Evolutionary conservation across 2,797 vertebrate species (phyloP).

Genomic region (Coluber constrictor): DNA sequence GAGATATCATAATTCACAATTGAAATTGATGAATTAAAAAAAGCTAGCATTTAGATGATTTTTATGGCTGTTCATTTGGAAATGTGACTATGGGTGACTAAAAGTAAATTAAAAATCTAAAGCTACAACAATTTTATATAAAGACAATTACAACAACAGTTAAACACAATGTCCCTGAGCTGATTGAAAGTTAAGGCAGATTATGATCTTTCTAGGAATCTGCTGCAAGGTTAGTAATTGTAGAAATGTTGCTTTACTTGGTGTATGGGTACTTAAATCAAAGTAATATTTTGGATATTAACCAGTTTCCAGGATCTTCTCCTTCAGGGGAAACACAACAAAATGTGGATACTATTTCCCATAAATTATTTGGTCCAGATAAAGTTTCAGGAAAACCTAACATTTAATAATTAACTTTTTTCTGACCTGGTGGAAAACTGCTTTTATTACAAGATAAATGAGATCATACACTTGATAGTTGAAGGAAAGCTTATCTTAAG

Average conservation of each 20-base stretch:
- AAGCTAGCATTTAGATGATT: neutral
- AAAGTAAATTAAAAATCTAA: neutral
- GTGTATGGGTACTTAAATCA: neutral
- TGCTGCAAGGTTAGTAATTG: neutral
- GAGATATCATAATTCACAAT: neutral
- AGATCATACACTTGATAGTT: neutral
- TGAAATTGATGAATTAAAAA: neutral
- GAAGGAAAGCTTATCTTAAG: neutral
- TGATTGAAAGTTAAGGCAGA: neutral
- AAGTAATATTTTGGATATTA: neutral
- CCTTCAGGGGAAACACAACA: neutral
- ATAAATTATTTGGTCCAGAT: neutral
- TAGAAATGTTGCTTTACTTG: neutral
- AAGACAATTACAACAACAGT: neutral
- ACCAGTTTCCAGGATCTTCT: neutral
- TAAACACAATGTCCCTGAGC: neutral
- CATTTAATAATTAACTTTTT: neutral
- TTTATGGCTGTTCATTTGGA: neutral
- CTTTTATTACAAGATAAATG: neutral
- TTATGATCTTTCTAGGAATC: neutral
- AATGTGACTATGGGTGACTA: neutral
- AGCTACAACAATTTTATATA: neutral
- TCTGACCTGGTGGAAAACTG: neutral
- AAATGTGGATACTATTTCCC: neutral
- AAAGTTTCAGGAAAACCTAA: neutral